Percentiles rank a stretch among this genome's conserved stretches.
Evolutionary conservation across 2,797 vertebrate species (phyloP).

Genomic region (Microtus obscurus): DNA sequence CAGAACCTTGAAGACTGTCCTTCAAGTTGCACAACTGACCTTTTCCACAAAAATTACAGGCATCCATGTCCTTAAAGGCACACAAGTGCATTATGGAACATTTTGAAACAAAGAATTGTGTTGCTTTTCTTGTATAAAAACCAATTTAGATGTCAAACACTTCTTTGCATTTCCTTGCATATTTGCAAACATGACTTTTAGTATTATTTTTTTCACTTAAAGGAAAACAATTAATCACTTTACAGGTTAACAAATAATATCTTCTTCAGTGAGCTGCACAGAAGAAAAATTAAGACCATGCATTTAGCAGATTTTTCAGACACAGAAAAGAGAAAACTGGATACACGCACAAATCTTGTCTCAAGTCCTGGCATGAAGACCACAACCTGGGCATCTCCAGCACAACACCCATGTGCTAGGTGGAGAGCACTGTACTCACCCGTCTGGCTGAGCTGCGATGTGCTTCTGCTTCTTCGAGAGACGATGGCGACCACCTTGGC

Average conservation of each 20-base stretch:
- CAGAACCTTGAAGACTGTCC: slow-evolving; percentile 35
- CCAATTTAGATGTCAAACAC: slow-evolving; percentile 54
- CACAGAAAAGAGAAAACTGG: slow-evolving; percentile 1
- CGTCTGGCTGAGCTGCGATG: slow-evolving; percentile 96
- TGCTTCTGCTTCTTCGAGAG: slow-evolving; percentile 96
- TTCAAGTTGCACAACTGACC: slow-evolving; percentile 74
- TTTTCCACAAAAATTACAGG: slow-evolving; percentile 63
- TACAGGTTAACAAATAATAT: slow-evolving; percentile 32
- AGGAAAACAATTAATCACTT: slow-evolving; percentile 21
- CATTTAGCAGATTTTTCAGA: slow-evolving; percentile 21
- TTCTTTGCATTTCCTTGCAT: slow-evolving; percentile 81
- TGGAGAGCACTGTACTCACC: slow-evolving; percentile 88
- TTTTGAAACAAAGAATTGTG: slow-evolving; percentile 77
- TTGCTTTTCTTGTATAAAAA: slow-evolving; percentile 72
- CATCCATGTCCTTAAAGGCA: not conserved
- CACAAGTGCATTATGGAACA: slow-evolving; percentile 51
- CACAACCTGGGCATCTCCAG: not conserved
- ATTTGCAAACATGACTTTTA: slow-evolving; percentile 64
- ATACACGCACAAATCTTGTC: not conserved
- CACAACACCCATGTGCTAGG: not conserved
- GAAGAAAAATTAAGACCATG: not conserved
- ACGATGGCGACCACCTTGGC: slow-evolving; percentile 98
- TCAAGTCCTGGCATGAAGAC: slow-evolving; percentile 39
- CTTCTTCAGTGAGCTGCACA: slow-evolving; percentile 48
- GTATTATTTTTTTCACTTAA: not conserved